Evolutionary conservation across 2,888 invertebrate species (phyloP), one percentile per base, ranked within the genome.

Genomic region (Brachypalpus laphriformis): DNA sequence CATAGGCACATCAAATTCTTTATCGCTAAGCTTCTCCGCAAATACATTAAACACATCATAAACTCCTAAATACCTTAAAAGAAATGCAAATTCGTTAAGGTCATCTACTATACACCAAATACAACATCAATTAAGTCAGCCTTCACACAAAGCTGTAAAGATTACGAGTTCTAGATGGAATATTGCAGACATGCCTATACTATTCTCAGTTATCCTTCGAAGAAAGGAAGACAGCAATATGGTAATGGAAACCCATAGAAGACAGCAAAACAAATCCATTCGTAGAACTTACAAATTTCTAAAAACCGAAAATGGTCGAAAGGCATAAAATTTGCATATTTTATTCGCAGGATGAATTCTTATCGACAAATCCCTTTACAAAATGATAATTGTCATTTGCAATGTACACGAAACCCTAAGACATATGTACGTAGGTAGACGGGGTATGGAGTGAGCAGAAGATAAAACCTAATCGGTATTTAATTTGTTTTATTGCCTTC

Each of bases 401-500:
- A 80, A 76, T 71, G 74, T 71, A 63, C 40, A 57, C 57, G 65
- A 70, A n/a, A 56, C 49, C 14, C 37, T 28, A 59, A 65, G 51
- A 54, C 56, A 42, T 28, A 5, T 28, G 5, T 28, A 28, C 3
- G 25, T 25, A 28, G 34, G 11, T 9, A 9, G 9, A n/a, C n/a
- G 34, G 8, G 5, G 34, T 34, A 6, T 1, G 34, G 37, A 59
- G 54, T 54, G 25, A 34, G n/a, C 3, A 18, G 20, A 9, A 65
- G 81, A 71, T 81, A 75, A 81, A 66, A 81, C 85, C 66, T 85
- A 85, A 85, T 85, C 81, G 85, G 81, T 76, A 71, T 85, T 85
- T 85, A 85, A 85, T 85, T 85, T 85, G 81, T 85, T 85, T 85
- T 85, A 81, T 85, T 85, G 85, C 85, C 80, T 71, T 81, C 31